phyloP scores from a whole-genome alignment of 2,113 vertebrate species.

The Nannobrachium achirus region DNA sequence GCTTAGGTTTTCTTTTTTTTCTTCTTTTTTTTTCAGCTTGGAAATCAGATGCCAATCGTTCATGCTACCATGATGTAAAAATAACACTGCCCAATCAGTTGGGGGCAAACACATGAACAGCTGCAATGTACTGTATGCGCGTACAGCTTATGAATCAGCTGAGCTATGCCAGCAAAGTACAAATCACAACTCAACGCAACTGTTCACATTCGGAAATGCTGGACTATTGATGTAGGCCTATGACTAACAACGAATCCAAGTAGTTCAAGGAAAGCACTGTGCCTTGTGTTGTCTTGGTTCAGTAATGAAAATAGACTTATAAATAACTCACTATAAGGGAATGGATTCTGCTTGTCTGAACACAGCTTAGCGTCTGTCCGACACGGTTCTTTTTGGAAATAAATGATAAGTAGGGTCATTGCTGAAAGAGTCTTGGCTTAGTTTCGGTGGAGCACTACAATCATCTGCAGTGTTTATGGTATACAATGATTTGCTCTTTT shows the following conservation, averaged over 20 bases:
- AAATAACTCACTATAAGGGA: constrained; percentile 47
- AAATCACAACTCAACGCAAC: constrained; percentile 60
- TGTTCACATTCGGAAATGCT: constrained; percentile 60
- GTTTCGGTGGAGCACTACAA: constrained; percentile 29
- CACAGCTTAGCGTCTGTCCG: constrained; percentile 17
- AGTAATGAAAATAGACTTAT: constrained; percentile 43
- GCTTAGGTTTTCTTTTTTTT: not conserved
- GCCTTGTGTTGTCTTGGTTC: not conserved
- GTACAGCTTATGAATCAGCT: not conserved
- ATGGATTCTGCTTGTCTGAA: constrained; percentile 27
- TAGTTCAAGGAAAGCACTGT: constrained; percentile 42
- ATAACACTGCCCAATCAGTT: constrained; percentile 68
- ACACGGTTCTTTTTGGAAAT: constrained; percentile 20
- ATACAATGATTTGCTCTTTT: constrained; percentile 57
- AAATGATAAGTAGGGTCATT: constrained; percentile 26
- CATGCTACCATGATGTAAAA: constrained; percentile 67
- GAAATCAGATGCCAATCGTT: constrained; percentile 54
- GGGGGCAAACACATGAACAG: constrained; percentile 51
- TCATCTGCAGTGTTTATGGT: constrained; percentile 26
- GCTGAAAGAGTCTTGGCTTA: constrained; percentile 29
- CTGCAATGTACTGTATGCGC: constrained; percentile 55
- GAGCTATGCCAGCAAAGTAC: constrained; percentile 29
- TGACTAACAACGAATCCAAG: constrained; percentile 55
- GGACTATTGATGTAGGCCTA: too few species aligned
- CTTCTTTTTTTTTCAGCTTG: constrained; percentile 41